A percentile compares a stretch with the other conserved stretches of the same genome.
Conservation (phyloP, 2,888 invertebrate species). For the Rhyacophila evoluta region DNA sequence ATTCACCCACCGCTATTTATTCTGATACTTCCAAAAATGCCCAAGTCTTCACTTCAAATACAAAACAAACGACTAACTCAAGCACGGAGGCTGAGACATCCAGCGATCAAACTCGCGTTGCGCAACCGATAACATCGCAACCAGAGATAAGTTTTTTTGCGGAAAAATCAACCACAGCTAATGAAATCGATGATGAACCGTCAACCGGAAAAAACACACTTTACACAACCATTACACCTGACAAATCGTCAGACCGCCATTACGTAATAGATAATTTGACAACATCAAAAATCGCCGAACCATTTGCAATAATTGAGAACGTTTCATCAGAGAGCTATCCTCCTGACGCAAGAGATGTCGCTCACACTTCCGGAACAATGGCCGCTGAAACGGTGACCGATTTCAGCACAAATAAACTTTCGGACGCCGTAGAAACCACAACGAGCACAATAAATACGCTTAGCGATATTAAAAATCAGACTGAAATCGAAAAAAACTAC, state of each 20-base stretch:
- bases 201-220: conserved; percentile 45
- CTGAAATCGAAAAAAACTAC: conserved; percentile 34
- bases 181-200: conserved; percentile 34
- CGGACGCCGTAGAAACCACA: not conserved
- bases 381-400: not conserved
- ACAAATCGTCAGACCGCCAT: conserved; percentile 19
- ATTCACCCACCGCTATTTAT: not conserved
- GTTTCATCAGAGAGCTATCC: conserved; percentile 8
- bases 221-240: conserved; percentile 28
- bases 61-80: not conserved
- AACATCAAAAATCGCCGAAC: conserved; percentile 33
- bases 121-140: not conserved
- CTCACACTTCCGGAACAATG: not conserved
- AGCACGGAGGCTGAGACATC: not conserved
- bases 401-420: not conserved
- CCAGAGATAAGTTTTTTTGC: not conserved
- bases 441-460: not conserved
- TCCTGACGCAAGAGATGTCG: not conserved
- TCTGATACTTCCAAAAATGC: not conserved
- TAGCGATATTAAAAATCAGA: not conserved
- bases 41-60: not conserved
- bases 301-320: conserved; percentile 8
- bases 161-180: conserved; percentile 36
- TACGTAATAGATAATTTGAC: conserved; percentile 34
- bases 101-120: not conserved